These are phyloP conservation scores for human DNA, from an alignment of 2,113 vertebrate species.

Conservation along the genomic window DNA sequence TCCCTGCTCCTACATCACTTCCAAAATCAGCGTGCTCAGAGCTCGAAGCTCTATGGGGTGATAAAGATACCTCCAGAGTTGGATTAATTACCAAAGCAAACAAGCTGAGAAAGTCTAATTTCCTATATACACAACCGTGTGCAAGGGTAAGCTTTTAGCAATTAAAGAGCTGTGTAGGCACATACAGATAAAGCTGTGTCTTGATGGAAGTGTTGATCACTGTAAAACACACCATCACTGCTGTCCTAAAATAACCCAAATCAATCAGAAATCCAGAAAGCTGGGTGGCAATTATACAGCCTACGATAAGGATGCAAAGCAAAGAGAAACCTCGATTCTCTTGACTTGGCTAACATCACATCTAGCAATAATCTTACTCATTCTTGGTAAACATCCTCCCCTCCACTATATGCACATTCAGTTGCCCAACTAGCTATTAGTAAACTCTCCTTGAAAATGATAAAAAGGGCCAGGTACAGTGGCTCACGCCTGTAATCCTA, in stretches of 20 bases:
- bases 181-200: neutral
- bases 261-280: constrained; percentile 42
- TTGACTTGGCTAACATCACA: neutral
- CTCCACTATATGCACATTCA: neutral
- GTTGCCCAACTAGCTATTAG: neutral
- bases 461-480: neutral
- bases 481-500: neutral
- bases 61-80: neutral
- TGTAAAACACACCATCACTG: neutral
- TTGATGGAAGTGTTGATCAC: neutral
- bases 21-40: neutral
- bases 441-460: neutral
- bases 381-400: neutral
- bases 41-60: neutral
- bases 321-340: neutral
- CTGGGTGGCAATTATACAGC: neutral
- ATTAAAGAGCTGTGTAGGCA: neutral
- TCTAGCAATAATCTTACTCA: neutral
- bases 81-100: constrained; percentile 53
- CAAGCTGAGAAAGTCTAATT: neutral
- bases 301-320: neutral
- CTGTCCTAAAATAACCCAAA: constrained; percentile 30
- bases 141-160: neutral
- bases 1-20: neutral
- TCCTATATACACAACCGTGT: neutral